A percentile compares a stretch with the other conserved stretches of the same genome.
phyloP scores from a whole-genome alignment of 2,113 vertebrate species.

The Cnemophilus loriae region DNA sequence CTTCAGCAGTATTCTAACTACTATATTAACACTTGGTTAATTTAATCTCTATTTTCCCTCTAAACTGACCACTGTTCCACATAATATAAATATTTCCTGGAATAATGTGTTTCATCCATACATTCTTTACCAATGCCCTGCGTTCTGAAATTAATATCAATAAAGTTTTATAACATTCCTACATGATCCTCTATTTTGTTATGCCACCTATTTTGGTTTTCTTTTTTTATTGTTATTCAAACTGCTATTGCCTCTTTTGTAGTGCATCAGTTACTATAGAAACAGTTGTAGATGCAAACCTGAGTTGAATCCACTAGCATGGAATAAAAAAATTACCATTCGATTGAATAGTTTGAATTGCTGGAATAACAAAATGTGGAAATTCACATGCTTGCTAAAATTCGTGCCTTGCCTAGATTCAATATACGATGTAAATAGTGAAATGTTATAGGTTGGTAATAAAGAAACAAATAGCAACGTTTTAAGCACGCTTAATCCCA shows the following conservation, averaged over 20 bases:
- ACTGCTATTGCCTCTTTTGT: not conserved
- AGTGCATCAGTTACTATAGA: not conserved
- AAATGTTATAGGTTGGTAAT: not conserved
- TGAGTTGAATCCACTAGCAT: not conserved
- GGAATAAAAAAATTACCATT: not conserved
- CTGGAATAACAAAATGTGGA: not conserved
- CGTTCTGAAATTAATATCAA: not conserved
- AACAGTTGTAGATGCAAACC: not conserved
- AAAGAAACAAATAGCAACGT: not conserved
- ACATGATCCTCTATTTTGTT: not conserved
- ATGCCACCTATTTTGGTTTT: not conserved
- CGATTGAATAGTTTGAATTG: not conserved
- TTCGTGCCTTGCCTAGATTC: not conserved
- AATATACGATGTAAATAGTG: not conserved
- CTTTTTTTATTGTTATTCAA: not conserved
- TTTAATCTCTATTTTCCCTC: not conserved
- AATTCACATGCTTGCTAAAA: not conserved
- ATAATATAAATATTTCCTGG: not conserved
- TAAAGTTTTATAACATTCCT: not conserved
- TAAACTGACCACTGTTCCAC: not conserved
- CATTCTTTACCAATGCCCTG: not conserved
- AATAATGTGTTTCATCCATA: rapidly evolving
- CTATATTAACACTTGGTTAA: not conserved
- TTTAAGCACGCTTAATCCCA: not conserved
- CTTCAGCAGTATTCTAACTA: not conserved